These are phyloP conservation scores for Pseudorhombus dupliciocellatus DNA, from an alignment of 2,113 vertebrate genomes.

Conservation along the genomic window DNA sequence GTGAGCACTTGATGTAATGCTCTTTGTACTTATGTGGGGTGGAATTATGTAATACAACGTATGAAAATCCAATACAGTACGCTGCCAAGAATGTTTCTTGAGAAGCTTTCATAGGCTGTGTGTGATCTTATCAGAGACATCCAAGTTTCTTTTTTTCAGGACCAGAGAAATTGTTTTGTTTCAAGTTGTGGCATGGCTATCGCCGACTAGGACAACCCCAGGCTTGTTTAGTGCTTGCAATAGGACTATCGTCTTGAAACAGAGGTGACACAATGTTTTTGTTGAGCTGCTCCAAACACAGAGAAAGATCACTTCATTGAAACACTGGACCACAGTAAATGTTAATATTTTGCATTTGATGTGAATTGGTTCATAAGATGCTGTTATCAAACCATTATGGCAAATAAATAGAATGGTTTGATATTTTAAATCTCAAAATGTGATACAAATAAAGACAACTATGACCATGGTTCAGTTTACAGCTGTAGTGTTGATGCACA, in stretches of 20 bases:
- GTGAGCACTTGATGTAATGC: not conserved
- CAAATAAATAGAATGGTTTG: not conserved
- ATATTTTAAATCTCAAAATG: not conserved
- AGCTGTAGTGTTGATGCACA: constrained; percentile 5
- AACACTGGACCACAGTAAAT: too few relatives aligned
- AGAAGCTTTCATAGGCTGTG: not conserved
- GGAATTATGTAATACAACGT: not conserved
- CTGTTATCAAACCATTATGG: too few relatives aligned
- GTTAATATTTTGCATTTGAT: too few relatives aligned
- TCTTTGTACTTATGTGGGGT: not conserved
- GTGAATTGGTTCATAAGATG: too few relatives aligned
- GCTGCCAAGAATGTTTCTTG: not conserved
- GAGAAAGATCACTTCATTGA: too few relatives aligned
- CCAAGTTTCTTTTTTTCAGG: not conserved
- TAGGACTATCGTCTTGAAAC: too few relatives aligned
- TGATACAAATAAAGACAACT: not conserved
- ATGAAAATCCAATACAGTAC: too few relatives aligned
- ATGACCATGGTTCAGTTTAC: constrained; percentile 40
- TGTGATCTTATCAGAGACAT: not conserved
- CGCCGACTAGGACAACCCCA: not conserved
- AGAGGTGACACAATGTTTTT: too few relatives aligned
- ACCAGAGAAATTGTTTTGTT: not conserved
- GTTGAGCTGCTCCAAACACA: too few relatives aligned
- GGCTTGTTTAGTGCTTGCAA: not conserved
- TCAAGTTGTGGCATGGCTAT: not conserved